phyloP scores from a whole-genome alignment of 2,113 vertebrate species.

The Elgaria multicarinata region DNA sequence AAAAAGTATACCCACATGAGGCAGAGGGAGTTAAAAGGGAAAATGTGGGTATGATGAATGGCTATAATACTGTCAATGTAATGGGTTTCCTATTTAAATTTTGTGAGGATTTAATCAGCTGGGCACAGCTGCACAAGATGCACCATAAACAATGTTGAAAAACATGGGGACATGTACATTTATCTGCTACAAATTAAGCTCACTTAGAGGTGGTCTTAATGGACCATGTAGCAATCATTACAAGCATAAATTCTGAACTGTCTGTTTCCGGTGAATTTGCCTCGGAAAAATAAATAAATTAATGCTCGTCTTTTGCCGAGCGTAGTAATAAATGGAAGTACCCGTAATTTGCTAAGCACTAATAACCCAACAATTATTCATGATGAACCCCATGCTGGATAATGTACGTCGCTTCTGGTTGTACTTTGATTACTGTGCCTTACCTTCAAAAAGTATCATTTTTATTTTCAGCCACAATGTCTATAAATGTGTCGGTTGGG shows the following conservation, averaged over 20 bases:
- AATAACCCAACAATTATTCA: conserved; percentile 82
- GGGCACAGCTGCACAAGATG: conserved; percentile 84
- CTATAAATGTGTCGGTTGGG: conserved; percentile 13
- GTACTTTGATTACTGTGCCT: conserved; percentile 65
- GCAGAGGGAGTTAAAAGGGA: conserved; percentile 73
- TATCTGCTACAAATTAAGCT: conserved; percentile 89
- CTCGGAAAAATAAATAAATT: conserved; percentile 81
- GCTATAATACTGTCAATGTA: conserved; percentile 83
- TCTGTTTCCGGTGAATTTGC: conserved; percentile 83
- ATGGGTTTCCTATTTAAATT: conserved; percentile 91
- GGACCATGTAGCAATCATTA: conserved; percentile 86
- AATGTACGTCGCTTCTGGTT: conserved; percentile 64
- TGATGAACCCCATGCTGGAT: conserved; percentile 74
- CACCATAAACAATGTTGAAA: conserved; percentile 85
- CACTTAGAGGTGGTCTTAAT: conserved; percentile 88
- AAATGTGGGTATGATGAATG: conserved; percentile 80
- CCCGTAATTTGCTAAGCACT: conserved; percentile 82
- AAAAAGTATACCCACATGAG: conserved; percentile 15
- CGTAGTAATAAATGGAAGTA: conserved; percentile 83
- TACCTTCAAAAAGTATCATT: conserved; percentile 59
- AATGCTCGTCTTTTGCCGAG: conserved; percentile 76
- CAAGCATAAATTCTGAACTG: conserved; percentile 85
- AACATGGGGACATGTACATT: conserved; percentile 87
- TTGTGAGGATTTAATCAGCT: conserved; percentile 86
- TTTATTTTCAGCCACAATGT: conserved; percentile 50